Percentiles rank a stretch among this genome's conserved stretches.
Conservation (phyloP, 1,140 invertebrate species). For the Trachymyrmex cornetzi region DNA sequence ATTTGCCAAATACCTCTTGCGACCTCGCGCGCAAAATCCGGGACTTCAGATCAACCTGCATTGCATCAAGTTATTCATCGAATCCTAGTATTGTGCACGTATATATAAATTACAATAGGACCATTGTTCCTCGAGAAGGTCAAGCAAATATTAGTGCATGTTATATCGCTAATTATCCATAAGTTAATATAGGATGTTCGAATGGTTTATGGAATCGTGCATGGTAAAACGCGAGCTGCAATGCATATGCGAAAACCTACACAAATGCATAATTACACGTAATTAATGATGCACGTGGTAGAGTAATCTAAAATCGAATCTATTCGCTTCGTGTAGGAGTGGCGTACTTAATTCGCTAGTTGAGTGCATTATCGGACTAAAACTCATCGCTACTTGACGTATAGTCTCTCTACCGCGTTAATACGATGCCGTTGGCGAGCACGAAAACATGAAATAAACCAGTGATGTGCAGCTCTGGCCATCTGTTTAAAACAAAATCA, state of each 20-base stretch:
- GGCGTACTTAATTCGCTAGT: neutral
- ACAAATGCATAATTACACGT: constrained; percentile 26
- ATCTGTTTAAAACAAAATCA: neutral
- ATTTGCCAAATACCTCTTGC: neutral
- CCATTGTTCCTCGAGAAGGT: constrained; percentile 48
- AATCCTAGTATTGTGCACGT: constrained; percentile 14
- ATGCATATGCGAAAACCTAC: neutral
- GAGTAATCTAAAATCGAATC: constrained; percentile 29
- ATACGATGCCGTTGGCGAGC: neutral
- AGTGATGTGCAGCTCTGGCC: neutral
- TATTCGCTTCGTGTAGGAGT: neutral
- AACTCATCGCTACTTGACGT: neutral
- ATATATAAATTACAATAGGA: constrained; percentile 41
- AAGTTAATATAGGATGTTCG: neutral
- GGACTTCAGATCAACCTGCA: constrained; percentile 1
- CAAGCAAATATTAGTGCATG: constrained; percentile 43
- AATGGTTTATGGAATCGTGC: neutral
- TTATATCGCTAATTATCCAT: constrained; percentile 34
- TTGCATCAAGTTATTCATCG: constrained; percentile 41
- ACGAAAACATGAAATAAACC: neutral
- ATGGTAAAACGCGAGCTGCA: neutral
- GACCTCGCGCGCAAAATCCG: constrained; percentile 19
- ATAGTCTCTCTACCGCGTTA: neutral
- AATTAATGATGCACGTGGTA: constrained; percentile 6
- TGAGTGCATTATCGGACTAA: constrained; percentile 11